These are phyloP conservation scores for Rhinoraja longicauda DNA, from an alignment of 2,797 vertebrate genomes.

Conservation along the genomic window DNA sequence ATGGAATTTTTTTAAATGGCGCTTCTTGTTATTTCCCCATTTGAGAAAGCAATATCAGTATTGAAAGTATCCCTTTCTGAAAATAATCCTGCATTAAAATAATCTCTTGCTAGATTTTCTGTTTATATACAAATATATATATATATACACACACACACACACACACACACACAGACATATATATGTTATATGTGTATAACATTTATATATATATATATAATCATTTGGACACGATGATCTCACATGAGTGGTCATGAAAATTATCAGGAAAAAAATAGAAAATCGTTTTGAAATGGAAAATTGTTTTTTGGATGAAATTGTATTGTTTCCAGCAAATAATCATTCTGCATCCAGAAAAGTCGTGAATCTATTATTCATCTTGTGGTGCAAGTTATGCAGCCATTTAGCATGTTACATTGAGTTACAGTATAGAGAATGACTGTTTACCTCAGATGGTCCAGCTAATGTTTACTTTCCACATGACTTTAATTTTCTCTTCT, in stretches of 20 bases:
- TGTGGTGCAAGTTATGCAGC: background rate
- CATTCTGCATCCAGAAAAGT: background rate
- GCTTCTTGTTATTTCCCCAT: background rate
- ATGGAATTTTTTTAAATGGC: background rate
- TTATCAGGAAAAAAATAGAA: background rate
- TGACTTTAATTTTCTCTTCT: background rate
- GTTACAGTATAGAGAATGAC: background rate
- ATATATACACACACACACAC: too few relatives aligned
- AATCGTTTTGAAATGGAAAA: background rate
- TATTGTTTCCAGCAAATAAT: slow-evolving; percentile 6
- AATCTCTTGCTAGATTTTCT: background rate
- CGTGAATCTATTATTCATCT: background rate
- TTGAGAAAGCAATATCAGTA: background rate
- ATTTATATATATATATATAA: too few relatives aligned
- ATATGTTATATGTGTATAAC: too few relatives aligned
- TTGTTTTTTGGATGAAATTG: background rate
- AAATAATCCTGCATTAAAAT: background rate
- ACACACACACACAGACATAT: too few relatives aligned
- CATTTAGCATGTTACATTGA: background rate
- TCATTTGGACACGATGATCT: background rate
- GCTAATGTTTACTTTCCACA: background rate
- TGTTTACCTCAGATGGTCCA: background rate
- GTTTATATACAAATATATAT: too few relatives aligned
- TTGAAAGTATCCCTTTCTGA: background rate
- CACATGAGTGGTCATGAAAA: background rate